Conservation (phyloP, 2,888 invertebrate species). For the Caenorhabditis sp. region DNA sequence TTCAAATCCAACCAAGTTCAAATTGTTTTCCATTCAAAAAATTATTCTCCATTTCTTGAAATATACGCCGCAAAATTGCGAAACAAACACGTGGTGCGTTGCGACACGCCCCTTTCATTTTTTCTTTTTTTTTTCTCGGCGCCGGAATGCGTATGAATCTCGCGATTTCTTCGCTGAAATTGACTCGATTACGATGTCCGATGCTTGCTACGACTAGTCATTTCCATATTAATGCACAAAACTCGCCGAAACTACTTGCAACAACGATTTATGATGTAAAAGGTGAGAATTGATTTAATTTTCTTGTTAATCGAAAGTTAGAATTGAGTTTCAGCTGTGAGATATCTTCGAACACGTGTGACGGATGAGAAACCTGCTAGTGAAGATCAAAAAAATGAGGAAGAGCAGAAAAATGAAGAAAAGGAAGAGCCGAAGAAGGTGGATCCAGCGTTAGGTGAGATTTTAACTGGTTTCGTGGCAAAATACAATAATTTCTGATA, state of each 20-base stretch:
- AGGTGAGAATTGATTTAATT: neutral
- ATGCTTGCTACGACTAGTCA: slow-evolving; percentile 15
- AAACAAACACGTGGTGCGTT: neutral
- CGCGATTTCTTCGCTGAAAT: slow-evolving; percentile 5
- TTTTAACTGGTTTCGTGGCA: too few species aligned
- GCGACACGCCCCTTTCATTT: neutral
- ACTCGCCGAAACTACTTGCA: neutral
- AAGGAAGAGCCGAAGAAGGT: slow-evolving; percentile 22
- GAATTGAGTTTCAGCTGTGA: slow-evolving; percentile 3
- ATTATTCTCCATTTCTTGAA: neutral
- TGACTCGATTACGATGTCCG: slow-evolving; percentile 8
- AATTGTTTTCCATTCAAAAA: too few species aligned
- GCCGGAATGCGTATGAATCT: neutral
- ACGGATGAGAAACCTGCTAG: neutral
- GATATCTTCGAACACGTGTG: slow-evolving; percentile 6
- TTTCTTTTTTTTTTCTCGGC: neutral
- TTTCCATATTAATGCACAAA: neutral
- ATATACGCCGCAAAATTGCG: slow-evolving; percentile 2
- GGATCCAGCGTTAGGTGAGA: slow-evolving; percentile 28
- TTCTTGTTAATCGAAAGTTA: neutral
- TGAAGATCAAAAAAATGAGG: slow-evolving; percentile 6
- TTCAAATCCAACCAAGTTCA: too few species aligned
- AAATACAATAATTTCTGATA: slow-evolving; percentile 14
- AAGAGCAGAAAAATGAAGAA: slow-evolving; percentile 5
- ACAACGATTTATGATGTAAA: neutral